phyloP scores from a whole-genome alignment of 2,888 invertebrate genomes.

The Agrochola lota region DNA sequence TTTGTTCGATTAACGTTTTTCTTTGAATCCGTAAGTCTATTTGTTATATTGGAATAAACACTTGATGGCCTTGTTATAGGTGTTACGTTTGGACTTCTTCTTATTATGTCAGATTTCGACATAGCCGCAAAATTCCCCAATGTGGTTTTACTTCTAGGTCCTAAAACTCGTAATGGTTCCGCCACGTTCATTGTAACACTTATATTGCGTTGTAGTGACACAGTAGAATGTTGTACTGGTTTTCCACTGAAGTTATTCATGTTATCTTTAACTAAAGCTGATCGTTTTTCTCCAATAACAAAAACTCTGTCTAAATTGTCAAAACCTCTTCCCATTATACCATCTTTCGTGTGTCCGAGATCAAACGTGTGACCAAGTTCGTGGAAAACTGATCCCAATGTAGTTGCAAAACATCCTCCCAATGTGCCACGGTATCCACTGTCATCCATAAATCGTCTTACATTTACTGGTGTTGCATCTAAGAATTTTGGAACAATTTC shows the following conservation, averaged over 20 bases:
- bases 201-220: slow-evolving; percentile 91
- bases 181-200: slow-evolving; percentile 92
- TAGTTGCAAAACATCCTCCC: slow-evolving; percentile 97
- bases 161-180: slow-evolving; percentile 87
- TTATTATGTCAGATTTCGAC: slow-evolving; percentile 85
- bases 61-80: slow-evolving; percentile 89
- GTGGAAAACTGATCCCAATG: slow-evolving; percentile 97
- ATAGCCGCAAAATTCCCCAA: slow-evolving; percentile 88
- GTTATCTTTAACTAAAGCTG: slow-evolving; percentile 85
- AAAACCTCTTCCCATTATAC: slow-evolving; percentile 98
- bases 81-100: slow-evolving; percentile 88
- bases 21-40: slow-evolving; percentile 86
- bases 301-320: slow-evolving; percentile 95
- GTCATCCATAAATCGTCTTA: slow-evolving; percentile 95
- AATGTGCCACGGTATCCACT: slow-evolving; percentile 97
- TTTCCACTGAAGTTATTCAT: slow-evolving; percentile 91
- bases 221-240: slow-evolving; percentile 91
- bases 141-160: slow-evolving; percentile 89
- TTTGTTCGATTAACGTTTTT: slow-evolving; percentile 84
- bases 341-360: slow-evolving; percentile 96
- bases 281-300: slow-evolving; percentile 90
- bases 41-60: slow-evolving; percentile 87
- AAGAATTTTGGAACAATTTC: slow-evolving; percentile 91
- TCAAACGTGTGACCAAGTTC: slow-evolving; percentile 98
- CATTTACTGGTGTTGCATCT: slow-evolving; percentile 92